A percentile compares a stretch with the other conserved stretches of the same genome.
These are phyloP conservation scores for Melitaea cinxia DNA, from an alignment of 1,140 invertebrate species.

Conservation along the genomic window DNA sequence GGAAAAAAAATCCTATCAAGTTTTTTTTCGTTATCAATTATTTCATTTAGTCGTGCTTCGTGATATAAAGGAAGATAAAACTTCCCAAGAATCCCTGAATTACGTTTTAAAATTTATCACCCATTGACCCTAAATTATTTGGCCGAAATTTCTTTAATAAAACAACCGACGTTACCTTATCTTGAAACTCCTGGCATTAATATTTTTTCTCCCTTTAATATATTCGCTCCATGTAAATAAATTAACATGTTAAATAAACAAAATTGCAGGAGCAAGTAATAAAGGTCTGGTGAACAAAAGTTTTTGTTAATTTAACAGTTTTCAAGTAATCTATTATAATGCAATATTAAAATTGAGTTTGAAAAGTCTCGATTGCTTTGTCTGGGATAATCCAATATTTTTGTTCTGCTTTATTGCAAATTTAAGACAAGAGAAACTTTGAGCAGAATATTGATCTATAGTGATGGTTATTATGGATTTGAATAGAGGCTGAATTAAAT, in stretches of 20 bases:
- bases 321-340: conserved; percentile 21
- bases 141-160: conserved; percentile 43
- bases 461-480: too few species aligned
- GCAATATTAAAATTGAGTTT: background rate
- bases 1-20: background rate
- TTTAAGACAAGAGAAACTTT: too few species aligned
- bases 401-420: background rate
- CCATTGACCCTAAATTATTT: conserved; percentile 35
- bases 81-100: background rate
- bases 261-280: conserved; percentile 40
- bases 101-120: conserved; percentile 27
- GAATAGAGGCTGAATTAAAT: too few species aligned
- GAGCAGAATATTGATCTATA: too few species aligned
- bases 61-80: background rate
- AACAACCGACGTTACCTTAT: conserved; percentile 52
- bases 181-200: conserved; percentile 53
- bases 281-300: conserved; percentile 25
- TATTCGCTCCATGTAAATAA: conserved; percentile 60
- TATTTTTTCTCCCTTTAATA: conserved; percentile 62
- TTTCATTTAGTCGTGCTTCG: background rate
- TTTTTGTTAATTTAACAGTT: conserved; percentile 38
- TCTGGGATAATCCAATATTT: background rate
- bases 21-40: background rate
- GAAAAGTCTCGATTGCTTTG: background rate
- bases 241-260: conserved; percentile 67